Evolutionary conservation across 1,140 invertebrate species (phyloP).

Genomic region (Episyrphus balteatus): DNA sequence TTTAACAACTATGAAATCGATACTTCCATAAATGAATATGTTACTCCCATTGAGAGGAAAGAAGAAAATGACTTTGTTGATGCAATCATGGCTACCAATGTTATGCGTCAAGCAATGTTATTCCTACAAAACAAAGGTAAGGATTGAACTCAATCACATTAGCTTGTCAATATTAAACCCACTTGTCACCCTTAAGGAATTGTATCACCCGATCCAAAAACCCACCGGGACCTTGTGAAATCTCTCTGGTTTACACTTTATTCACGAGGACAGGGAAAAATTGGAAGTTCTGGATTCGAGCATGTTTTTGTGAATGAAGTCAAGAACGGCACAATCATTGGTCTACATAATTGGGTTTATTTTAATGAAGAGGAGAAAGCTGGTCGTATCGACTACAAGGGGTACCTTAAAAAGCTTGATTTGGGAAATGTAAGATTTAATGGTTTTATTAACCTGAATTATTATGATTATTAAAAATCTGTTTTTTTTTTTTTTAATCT

Average conservation of each 20-base stretch:
- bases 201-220: constrained; percentile 47
- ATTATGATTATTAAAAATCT: background rate
- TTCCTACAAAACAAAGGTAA: constrained; percentile 59
- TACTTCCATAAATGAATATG: constrained; percentile 60
- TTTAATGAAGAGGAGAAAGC: constrained; percentile 64
- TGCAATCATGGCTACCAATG: constrained; percentile 56
- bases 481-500: constrained; percentile 26
- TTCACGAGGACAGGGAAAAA: constrained; percentile 59
- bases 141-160: too few relatives aligned
- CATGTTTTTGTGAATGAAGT: constrained; percentile 79
- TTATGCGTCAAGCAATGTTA: constrained; percentile 61
- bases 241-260: constrained; percentile 74
- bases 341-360: constrained; percentile 85
- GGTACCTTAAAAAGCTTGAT: constrained; percentile 61
- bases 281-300: constrained; percentile 75
- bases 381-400: constrained; percentile 58
- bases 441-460: background rate
- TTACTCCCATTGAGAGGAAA: constrained; percentile 57
- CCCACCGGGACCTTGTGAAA: constrained; percentile 61
- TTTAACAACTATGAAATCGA: constrained; percentile 70
- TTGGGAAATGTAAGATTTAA: constrained; percentile 55
- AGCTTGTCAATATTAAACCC: background rate
- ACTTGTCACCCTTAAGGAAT: constrained; percentile 31
- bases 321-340: constrained; percentile 61
- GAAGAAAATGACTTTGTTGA: constrained; percentile 70